Conservation (phyloP, 2,888 invertebrate species). For the Lithophane socia region DNA sequence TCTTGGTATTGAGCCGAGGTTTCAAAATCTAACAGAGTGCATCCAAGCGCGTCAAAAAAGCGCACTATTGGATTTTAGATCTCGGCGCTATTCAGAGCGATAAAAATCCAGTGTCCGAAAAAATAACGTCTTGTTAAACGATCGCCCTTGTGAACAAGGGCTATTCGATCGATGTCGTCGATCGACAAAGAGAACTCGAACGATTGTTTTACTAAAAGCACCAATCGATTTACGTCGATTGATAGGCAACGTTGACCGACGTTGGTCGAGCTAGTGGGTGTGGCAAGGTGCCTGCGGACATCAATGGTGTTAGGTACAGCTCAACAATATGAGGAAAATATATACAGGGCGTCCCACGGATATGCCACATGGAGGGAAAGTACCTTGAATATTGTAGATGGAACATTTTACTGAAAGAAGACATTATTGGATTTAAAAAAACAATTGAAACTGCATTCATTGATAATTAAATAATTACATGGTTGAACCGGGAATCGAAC, state of each 20-base stretch:
- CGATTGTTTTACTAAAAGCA: neutral
- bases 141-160: too few species aligned
- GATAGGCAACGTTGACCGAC: neutral
- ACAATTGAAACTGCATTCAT: too few species aligned
- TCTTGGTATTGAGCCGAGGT: neutral
- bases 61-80: neutral
- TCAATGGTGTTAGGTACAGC: neutral
- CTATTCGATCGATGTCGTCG: neutral
- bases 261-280: neutral
- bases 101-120: neutral
- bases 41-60: neutral
- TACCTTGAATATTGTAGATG: too few species aligned
- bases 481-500: too few species aligned
- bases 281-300: neutral
- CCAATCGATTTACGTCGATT: neutral
- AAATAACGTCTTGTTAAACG: neutral
- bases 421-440: too few species aligned
- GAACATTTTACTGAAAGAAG: too few species aligned
- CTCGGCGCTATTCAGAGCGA: neutral
- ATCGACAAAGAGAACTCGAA: neutral
- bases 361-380: too few species aligned
- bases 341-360: too few species aligned
- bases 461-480: too few species aligned
- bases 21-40: too few species aligned
- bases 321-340: neutral